Conservation (phyloP, 2,888 invertebrate species). For the Lithophane semibrunnea region DNA sequence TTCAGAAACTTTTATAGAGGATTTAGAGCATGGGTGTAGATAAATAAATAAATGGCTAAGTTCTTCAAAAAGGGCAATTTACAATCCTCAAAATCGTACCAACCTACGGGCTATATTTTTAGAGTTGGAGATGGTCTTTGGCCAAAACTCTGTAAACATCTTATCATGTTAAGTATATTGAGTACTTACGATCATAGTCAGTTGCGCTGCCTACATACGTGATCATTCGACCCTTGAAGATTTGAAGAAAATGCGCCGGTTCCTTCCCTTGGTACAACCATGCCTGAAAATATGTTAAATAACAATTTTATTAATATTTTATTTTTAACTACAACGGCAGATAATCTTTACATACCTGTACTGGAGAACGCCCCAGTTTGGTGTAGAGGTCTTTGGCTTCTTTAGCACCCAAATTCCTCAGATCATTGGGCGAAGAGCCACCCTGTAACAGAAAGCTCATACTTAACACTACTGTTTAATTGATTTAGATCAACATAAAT, state of each 20-base stretch:
- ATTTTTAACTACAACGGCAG: not conserved
- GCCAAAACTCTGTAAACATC: not conserved
- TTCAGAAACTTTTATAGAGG: too few relatives aligned
- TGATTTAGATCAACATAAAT: not conserved
- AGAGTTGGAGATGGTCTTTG: not conserved
- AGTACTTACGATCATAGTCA: conserved; percentile 91
- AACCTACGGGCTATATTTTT: not conserved
- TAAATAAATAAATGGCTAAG: not conserved
- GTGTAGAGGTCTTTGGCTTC: conserved; percentile 91
- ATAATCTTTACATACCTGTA: conserved; percentile 80
- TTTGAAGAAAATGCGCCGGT: conserved; percentile 97
- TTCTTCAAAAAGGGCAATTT: not conserved
- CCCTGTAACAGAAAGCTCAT: conserved; percentile 89
- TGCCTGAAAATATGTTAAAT: conserved; percentile 83
- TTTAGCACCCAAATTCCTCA: conserved; percentile 93
- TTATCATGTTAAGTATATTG: not conserved
- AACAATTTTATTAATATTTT: not conserved
- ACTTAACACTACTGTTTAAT: not conserved
- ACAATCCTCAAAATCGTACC: not conserved
- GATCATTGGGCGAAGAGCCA: conserved; percentile 93
- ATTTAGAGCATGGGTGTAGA: too few relatives aligned
- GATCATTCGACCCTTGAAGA: conserved; percentile 96
- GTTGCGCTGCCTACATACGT: conserved; percentile 93
- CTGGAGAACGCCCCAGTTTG: conserved; percentile 87
- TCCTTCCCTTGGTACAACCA: conserved; percentile 97